These are phyloP conservation scores for Recurvirostra avosetta DNA, from an alignment of 2,113 vertebrate species.

Conservation along the genomic window DNA sequence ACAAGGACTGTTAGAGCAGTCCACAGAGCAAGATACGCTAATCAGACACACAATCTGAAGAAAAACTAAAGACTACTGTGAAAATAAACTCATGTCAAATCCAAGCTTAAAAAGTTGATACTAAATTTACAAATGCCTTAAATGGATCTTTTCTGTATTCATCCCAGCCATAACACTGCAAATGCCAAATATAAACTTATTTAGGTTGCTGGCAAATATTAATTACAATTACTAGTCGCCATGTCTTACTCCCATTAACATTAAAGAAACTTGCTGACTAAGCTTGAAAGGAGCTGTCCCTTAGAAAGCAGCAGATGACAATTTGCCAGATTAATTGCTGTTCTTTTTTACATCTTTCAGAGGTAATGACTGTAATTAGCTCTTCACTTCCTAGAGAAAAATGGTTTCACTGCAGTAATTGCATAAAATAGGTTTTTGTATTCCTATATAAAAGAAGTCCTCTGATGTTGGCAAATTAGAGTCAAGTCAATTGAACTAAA, in stretches of 20 bases:
- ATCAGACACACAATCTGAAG: not conserved
- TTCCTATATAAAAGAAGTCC: not conserved
- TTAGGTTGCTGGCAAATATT: not conserved
- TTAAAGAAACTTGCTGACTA: not conserved
- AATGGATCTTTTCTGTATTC: not conserved
- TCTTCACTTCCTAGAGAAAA: slow-evolving; percentile 21
- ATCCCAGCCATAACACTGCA: not conserved
- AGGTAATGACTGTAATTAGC: slow-evolving; percentile 47
- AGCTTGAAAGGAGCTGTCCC: not conserved
- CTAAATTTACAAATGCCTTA: not conserved
- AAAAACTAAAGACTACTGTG: not conserved
- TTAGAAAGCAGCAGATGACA: not conserved
- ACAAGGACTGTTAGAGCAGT: not conserved
- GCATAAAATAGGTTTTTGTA: not conserved
- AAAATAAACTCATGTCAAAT: no score
- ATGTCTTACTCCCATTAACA: not conserved
- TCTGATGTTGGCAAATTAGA: slow-evolving; percentile 11
- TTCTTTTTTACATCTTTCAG: slow-evolving; percentile 29
- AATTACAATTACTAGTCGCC: not conserved
- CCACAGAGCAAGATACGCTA: not conserved
- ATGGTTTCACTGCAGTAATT: slow-evolving; percentile 11
- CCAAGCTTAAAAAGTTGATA: not conserved
- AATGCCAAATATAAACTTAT: not conserved
- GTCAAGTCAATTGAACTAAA: not conserved
- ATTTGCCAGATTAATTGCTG: slow-evolving; percentile 27